Evolutionary conservation across 2,113 vertebrate species (phyloP), one percentile per base, ranked within the genome.

Genomic region (Pangasianodon hypophthalmus): DNA sequence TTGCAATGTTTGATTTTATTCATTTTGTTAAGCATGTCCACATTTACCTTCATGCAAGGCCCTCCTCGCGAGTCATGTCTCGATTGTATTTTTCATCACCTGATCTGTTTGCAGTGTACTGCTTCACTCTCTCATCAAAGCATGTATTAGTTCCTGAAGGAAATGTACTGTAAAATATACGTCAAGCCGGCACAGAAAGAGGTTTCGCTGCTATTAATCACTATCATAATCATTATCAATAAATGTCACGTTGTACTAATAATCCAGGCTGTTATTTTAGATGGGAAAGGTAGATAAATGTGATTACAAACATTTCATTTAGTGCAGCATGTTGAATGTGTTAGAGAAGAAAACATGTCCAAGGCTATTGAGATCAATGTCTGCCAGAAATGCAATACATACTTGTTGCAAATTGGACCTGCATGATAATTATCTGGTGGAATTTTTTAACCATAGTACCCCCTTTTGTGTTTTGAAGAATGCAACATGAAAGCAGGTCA

Each of bases 131-230:
- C 41, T 71, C 60, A 77, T 18, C 10, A 84, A 84, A 67, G 64
- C 44, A 85, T 41, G 32, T 62, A 21, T 75, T n/a, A 26, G 67
- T 73, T 46, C 69, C 50, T 54, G 29, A 67, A 67, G 82, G 56
- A 56, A 69, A 85, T 84, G 29, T 90, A 80, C 87, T 91, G 87
- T 91, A 85, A 48, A 81, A 56, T 88, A 79, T 37, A 83, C 9
- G n/a, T 62, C 13, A 64, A 8, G 44, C 54, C 18, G 56, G 64
- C 24, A 77, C 19, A 4, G 21, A 46, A 60, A 50, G 21, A 26
- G 24, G 13, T 62, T 84, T 48, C 21, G 81, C 67, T 46, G 81
- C 88, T 82, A 82, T 54, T 83, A 71, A 71, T 62, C 41, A 19
- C 24, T 11, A 18, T 50, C 56, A 50, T 75, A 52, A 83, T 44